Evolutionary conservation across 2,797 vertebrate genomes (phyloP).

Genomic region (Enteromius paludinosus): DNA sequence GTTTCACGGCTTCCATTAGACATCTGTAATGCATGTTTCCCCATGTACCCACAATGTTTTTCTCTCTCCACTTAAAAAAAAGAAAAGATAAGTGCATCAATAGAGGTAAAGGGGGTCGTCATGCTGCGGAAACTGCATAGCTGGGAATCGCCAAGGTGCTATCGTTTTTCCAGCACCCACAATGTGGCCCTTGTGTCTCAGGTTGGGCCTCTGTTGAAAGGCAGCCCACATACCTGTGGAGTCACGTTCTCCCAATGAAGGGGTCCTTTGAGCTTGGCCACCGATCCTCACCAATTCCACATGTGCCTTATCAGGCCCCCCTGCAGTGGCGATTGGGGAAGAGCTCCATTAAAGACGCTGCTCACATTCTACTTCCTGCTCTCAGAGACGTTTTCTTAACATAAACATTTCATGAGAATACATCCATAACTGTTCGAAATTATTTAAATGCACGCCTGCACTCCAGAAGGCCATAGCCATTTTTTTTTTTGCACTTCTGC

Average conservation of each 20-base stretch:
- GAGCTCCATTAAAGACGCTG: slow-evolving; percentile 15
- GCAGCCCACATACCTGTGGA: slow-evolving; percentile 52
- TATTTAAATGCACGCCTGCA: slow-evolving; percentile 1
- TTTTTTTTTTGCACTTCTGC: slow-evolving; percentile 16
- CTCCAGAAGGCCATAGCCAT: neutral
- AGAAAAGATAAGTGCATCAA: slow-evolving; percentile 33
- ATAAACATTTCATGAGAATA: neutral
- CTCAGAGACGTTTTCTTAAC: neutral
- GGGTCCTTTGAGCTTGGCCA: slow-evolving; percentile 45
- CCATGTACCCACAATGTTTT: neutral
- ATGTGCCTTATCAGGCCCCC: slow-evolving; percentile 53
- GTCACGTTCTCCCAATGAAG: slow-evolving; percentile 47
- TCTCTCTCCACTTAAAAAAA: slow-evolving; percentile 1
- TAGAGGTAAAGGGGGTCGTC: slow-evolving; percentile 46
- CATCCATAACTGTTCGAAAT: neutral
- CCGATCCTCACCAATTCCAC: slow-evolving; percentile 31
- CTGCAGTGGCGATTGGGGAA: slow-evolving; percentile 27
- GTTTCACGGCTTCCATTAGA: slow-evolving; percentile 30
- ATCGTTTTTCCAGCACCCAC: slow-evolving; percentile 76
- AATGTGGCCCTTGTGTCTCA: slow-evolving; percentile 80
- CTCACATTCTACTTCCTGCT: neutral
- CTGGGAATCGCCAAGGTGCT: slow-evolving; percentile 72
- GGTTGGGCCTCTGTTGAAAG: slow-evolving; percentile 63
- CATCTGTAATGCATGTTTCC: slow-evolving; percentile 38
- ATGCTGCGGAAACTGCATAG: slow-evolving; percentile 77